Base-by-base conservation (phyloP, 2,888 invertebrate genomes). In the Ophion obscuratus region DNA sequence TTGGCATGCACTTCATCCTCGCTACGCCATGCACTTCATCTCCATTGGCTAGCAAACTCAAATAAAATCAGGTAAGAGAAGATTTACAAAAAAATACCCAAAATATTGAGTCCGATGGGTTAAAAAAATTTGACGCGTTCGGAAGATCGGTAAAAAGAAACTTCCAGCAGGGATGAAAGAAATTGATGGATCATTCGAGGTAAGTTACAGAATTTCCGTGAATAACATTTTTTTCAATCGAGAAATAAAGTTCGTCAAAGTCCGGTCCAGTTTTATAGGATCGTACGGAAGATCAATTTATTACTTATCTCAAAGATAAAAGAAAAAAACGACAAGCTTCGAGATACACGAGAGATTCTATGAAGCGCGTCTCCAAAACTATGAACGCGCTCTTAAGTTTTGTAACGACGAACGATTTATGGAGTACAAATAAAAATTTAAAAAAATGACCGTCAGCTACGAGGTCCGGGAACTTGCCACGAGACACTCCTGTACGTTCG, bases 231-330 rank as follows among this genome's bases (percentile, higher is more conserved):
- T 40, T 40, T 40, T 6, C 1, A 40, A 53, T 17, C 53, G 53
- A 53, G 14, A 17, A 53, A 53, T 53, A 14, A 53, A 53, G 17
- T 53, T 53, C 17, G 14, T 2, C 53, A 53, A 61, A 61, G 10
- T 31, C 31, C 62, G 47, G 44, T 47, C 3, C 67, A 62, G 57
- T 5, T 77, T 20, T 24, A 68, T 77, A 27, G 61, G 53, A 74
- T 57, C 74, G 71, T n/a, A 77, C 44, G 73, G 36, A 80, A 79
- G 47, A 77, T 83, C 71, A 40, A 67, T 83, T 82, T 83, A 77
- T 77, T 83, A 61, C 57, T 68, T 59, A 77, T 83, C 62, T 24
- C 77, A 85, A 66, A 83, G 83, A 74, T 71, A 83, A 64, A 44
- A 17, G 11, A 53, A 75, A 64, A 62, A 62, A 59, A 71, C 53